These are phyloP conservation scores for Palythoa grandis DNA, from an alignment of 92 coral and sea anemone genomes.

Conservation along the genomic window DNA sequence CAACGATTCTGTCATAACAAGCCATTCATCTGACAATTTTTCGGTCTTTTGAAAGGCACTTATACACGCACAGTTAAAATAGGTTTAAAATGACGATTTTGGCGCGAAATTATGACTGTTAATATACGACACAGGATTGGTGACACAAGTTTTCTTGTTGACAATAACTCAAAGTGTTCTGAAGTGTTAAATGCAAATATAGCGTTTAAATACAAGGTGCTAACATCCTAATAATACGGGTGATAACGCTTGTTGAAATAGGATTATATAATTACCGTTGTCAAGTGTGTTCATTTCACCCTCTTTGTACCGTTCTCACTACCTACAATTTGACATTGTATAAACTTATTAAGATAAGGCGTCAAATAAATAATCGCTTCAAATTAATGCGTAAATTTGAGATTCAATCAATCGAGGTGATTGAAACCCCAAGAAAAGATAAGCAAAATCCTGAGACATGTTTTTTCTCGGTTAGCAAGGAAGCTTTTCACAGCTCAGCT, in stretches of 20 bases:
- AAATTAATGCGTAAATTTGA: conserved; percentile 28
- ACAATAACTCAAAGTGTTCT: not conserved
- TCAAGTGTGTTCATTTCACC: not conserved
- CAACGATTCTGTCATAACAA: conserved; percentile 38
- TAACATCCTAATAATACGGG: conserved; percentile 14
- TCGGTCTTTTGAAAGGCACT: conserved; percentile 21
- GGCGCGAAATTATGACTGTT: conserved; percentile 26
- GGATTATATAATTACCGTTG: conserved; percentile 53
- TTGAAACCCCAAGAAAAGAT: not conserved
- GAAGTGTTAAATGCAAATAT: conserved; percentile 6
- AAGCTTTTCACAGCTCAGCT: conserved; percentile 25
- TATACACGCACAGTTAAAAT: not conserved
- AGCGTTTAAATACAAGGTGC: not conserved
- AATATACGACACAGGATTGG: not conserved
- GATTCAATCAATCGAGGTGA: conserved; percentile 13
- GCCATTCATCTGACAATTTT: conserved; percentile 3
- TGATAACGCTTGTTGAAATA: conserved; percentile 56
- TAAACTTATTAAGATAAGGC: conserved; percentile 32
- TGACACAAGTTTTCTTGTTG: not conserved
- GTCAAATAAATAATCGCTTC: conserved; percentile 8
- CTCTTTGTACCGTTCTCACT: not conserved
- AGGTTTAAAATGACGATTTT: not conserved
- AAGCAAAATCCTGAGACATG: conserved; percentile 1
- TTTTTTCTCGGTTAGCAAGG: conserved; percentile 21
- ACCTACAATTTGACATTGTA: conserved; percentile 13